phyloP scores from a whole-genome alignment of 2,113 vertebrate species.

The Propithecus coquereli region DNA sequence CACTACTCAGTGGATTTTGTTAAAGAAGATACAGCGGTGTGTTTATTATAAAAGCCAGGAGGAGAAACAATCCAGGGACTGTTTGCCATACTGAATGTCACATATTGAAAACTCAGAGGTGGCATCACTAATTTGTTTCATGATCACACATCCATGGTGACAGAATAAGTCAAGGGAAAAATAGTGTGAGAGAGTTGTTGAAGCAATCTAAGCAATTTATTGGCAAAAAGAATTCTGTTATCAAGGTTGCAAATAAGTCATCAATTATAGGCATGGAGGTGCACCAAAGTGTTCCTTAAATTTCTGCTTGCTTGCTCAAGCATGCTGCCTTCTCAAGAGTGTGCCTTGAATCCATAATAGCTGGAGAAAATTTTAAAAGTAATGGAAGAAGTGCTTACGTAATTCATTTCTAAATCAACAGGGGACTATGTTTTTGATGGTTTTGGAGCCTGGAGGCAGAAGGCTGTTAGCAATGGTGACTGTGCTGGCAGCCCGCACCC shows the following conservation, averaged over 20 bases:
- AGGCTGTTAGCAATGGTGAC: background rate
- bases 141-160: background rate
- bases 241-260: slow-evolving; percentile 58
- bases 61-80: background rate
- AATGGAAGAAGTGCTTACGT: slow-evolving; percentile 9
- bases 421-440: background rate
- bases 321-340: slow-evolving; percentile 14
- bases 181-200: background rate
- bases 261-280: slow-evolving; percentile 7
- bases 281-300: slow-evolving; percentile 28
- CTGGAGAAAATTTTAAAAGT: background rate
- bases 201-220: slow-evolving; percentile 45
- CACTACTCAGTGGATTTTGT: background rate
- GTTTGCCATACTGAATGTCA: background rate
- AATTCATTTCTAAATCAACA: slow-evolving; percentile 23
- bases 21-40: background rate
- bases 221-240: slow-evolving; percentile 34
- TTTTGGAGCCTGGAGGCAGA: background rate
- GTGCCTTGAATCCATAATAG: slow-evolving; percentile 37
- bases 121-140: slow-evolving; percentile 30
- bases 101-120: slow-evolving; percentile 10
- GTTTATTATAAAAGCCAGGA: background rate
- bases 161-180: slow-evolving; percentile 48
- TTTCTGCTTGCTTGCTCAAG: slow-evolving; percentile 50
- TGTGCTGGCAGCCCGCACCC: background rate